Evolutionary conservation across 2,888 invertebrate genomes (phyloP).

Genomic region (Ophion ventricosus): DNA sequence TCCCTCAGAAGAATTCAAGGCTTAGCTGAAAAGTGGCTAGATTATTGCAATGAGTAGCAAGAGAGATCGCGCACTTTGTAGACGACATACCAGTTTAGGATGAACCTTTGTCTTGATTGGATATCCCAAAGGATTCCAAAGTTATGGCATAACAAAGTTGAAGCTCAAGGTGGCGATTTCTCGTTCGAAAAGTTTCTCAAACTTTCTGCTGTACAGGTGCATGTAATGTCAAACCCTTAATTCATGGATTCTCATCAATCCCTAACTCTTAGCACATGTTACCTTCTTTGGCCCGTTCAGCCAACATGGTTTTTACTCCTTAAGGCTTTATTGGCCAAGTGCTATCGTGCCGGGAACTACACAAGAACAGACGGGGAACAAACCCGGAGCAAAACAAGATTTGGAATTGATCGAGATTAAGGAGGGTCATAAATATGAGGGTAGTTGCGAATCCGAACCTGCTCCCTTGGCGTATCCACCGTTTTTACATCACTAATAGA

Average conservation of each 20-base stretch:
- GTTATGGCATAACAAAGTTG: background rate
- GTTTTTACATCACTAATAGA: constrained; percentile 37
- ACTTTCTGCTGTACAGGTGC: background rate
- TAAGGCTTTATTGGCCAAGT: background rate
- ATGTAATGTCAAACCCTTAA: background rate
- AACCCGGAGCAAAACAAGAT: background rate
- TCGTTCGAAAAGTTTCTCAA: background rate
- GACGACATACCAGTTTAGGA: background rate
- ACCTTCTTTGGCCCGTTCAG: background rate
- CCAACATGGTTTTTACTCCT: constrained; percentile 8
- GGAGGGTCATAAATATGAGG: constrained; percentile 12
- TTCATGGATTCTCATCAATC: background rate
- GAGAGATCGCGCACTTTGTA: background rate
- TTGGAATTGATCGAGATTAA: constrained; percentile 14
- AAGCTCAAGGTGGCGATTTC: background rate
- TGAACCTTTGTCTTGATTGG: background rate
- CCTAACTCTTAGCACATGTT: background rate
- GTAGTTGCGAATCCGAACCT: constrained; percentile 3
- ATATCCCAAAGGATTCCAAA: background rate
- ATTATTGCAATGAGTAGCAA: background rate
- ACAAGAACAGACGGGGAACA: background rate
- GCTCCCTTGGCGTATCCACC: background rate
- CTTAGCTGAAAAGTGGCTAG: background rate
- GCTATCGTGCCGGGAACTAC: background rate
- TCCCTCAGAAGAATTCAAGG: background rate